Evolutionary conservation across 2,113 vertebrate genomes (phyloP), one percentile per base, ranked within the genome.

Genomic region (Tyrannus savana): DNA sequence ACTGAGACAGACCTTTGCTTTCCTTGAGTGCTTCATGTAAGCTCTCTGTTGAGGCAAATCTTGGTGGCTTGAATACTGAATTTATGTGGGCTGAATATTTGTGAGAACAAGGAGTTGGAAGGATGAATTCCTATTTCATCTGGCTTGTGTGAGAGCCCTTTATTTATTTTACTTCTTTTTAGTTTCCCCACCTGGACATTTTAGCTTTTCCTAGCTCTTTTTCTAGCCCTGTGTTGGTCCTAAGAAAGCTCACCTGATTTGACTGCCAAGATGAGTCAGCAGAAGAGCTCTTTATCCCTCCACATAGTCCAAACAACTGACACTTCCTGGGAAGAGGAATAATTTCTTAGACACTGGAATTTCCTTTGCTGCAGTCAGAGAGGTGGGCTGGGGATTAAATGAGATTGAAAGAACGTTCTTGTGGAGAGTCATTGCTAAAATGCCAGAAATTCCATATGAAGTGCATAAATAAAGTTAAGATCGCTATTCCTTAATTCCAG

Each of bases 311-410:
- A 0, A 80, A 62, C 0, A 9, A 71, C 90, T 95, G 83, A 84
- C 67, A 41, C 49, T 86, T 93, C 50, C n/a, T 68, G 85, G n/a
- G 72, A 90, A 87, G 66, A 81, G 33, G 21, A 75, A 83, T 66
- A 56, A 79, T 67, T 86, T 82, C 73, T 89, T 67, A 78, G 89
- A 55, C 86, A 56, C 47, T 84, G 86, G 91, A 91, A 95, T 95
- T 95, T 95, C 95, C 93, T 96, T 75, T 64, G 42, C 86, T 92
- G 60, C 47, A 81, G 39, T 78, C 39, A 37, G 73, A 84, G 73
- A 75, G 47, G 37, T 90, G 66, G 74, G 41, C 52, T 94, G 84
- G 56, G 77, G 37, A 80, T 95, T 91, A 83, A 84, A 66, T 62
- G 63, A 85, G 67, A 50, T 58, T 52, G 53, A 79, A 90, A 66